Base-by-base conservation (phyloP, 1,140 invertebrate genomes). In the Planococcus citri region DNA sequence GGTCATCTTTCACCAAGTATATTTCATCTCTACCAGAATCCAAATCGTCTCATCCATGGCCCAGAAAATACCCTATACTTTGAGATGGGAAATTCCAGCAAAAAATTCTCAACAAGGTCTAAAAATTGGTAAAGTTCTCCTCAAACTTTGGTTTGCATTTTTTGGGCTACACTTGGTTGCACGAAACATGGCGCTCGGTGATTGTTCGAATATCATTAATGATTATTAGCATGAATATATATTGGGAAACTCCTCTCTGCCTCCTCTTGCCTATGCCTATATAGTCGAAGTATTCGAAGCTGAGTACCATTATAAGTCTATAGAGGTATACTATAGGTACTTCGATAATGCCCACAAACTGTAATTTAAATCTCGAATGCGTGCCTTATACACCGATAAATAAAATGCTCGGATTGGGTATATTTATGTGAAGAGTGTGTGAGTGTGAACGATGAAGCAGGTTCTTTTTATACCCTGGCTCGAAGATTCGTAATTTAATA, bases 141-240 rank as follows among this genome's bases (percentile, higher is more conserved):
- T 9, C 41, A n/a, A 51, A 51, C 3, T 17, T 51, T 51, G 17
- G 2, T 9, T 51, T n/a, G 10, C 17, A 51, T 9, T 51, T 3
- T 51, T 51, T 51, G 4, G 17, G 41, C 2, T 17, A 17, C 41
- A 51, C 41, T 14, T 51, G 17, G 17, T 37, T 37, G 17, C 41
- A 20, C 10, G 12, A 14, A 51, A 51, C 17, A 25, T 64, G 60
- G 60, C 22, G 60, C 10, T 64, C 60, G 60, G 22, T 64, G 10
- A 64, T 64, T 25, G 60, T 64, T 64, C 60, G 60, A 64, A 64
- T 64, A 64, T 64, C 60, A 64, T 64, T 64, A 24, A 64, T 25
- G 22, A 64, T 64, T 64, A 64, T 64, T 64, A 64, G 22, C 60
- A 64, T 64, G 60, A 64, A 64, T 64, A 58, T 33, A 58, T 58